These are phyloP conservation scores for Eupsittula cactorum DNA, from an alignment of 2,113 vertebrate species.

Conservation along the genomic window DNA sequence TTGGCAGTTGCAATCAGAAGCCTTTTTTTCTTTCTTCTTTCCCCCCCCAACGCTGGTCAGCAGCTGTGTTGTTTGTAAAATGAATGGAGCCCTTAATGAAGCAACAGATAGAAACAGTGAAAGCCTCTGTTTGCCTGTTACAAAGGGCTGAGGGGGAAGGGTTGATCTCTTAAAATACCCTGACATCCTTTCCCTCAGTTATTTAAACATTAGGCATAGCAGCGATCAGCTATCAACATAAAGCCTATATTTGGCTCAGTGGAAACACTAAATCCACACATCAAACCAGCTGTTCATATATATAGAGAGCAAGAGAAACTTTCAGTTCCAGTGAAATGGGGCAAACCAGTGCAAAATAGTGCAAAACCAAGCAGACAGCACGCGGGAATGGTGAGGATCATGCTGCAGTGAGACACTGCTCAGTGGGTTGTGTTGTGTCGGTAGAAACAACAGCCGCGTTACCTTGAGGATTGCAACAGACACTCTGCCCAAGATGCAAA, in stretches of 20 bases:
- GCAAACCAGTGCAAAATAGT: background rate
- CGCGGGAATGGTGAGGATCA: background rate
- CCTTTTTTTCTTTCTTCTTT: background rate
- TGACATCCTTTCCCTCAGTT: conserved; percentile 22
- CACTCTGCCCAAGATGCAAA: background rate
- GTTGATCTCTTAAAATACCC: conserved; percentile 24
- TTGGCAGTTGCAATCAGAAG: conserved; percentile 10
- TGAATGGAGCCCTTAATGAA: conserved; percentile 63
- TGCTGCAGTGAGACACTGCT: background rate
- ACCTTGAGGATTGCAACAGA: background rate
- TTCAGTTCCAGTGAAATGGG: background rate
- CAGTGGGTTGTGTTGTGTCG: background rate
- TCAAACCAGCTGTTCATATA: background rate
- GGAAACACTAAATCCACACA: background rate
- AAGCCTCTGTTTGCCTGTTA: conserved; percentile 13
- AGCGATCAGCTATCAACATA: background rate
- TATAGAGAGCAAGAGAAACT: background rate
- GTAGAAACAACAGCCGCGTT: background rate
- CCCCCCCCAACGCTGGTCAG: background rate
- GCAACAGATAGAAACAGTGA: conserved; percentile 38
- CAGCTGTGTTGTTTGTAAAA: conserved; percentile 60
- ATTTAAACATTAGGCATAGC: conserved; percentile 1
- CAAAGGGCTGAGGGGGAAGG: conserved; percentile 30
- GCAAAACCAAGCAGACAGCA: background rate
- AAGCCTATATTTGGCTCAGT: background rate